Evolutionary conservation across 2,113 vertebrate species (phyloP).

Genomic region (Mesocricetus auratus): DNA sequence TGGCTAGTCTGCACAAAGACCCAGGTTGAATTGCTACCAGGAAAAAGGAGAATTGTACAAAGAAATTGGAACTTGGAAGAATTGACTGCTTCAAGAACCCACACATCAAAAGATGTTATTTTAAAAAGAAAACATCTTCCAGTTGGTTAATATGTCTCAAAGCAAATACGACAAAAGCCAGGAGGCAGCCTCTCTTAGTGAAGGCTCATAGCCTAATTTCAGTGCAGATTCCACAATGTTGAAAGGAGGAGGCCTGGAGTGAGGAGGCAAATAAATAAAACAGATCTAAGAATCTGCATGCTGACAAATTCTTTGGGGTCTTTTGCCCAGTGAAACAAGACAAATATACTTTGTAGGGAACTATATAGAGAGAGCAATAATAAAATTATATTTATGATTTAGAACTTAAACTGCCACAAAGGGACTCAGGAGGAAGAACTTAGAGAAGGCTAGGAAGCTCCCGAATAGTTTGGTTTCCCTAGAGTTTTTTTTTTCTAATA

Average conservation of each 20-base stretch:
- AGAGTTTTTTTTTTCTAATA: slow-evolving; percentile 19
- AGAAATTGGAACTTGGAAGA: slow-evolving; percentile 3
- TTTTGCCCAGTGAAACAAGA: not conserved
- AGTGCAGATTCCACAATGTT: not conserved
- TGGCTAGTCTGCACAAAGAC: not conserved
- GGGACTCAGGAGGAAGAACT: not conserved
- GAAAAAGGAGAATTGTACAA: not conserved
- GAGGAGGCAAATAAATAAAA: not conserved
- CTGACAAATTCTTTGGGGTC: not conserved
- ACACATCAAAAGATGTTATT: not conserved
- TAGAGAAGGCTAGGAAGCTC: not conserved
- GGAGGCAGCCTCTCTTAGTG: not conserved
- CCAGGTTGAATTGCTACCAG: not conserved
- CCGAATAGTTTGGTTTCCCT: not conserved
- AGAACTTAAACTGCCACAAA: not conserved
- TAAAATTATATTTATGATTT: not conserved
- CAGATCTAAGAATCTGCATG: not conserved
- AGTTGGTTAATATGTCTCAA: not conserved
- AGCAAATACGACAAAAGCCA: not conserved
- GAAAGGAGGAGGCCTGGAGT: not conserved
- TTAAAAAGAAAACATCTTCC: not conserved
- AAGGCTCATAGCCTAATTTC: not conserved
- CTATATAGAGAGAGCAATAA: not conserved
- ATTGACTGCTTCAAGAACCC: not conserved
- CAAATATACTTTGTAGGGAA: slow-evolving; percentile 1